phyloP scores from a whole-genome alignment of 2,113 vertebrate species.

The Mandrillus leucophaeus region DNA sequence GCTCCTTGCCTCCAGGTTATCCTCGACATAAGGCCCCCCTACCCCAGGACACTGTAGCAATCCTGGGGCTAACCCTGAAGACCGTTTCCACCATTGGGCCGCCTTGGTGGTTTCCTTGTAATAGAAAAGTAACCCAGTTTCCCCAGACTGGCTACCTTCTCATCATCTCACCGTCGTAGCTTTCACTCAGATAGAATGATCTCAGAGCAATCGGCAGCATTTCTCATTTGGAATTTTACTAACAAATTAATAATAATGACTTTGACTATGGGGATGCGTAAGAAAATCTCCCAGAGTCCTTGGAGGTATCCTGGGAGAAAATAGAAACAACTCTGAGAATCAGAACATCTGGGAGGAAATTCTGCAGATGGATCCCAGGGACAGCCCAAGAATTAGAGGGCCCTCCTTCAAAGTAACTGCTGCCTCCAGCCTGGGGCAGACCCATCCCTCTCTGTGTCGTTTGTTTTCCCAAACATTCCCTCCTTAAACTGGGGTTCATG shows the following conservation, averaged over 20 bases:
- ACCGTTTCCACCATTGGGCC: neutral
- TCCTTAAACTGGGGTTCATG: neutral
- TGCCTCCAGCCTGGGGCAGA: neutral
- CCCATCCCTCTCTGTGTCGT: neutral
- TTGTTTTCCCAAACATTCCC: neutral
- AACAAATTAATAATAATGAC: neutral
- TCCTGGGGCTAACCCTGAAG: neutral
- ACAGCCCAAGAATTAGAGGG: neutral
- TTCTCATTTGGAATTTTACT: neutral
- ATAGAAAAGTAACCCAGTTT: neutral
- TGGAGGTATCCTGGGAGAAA: neutral
- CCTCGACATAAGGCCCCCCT: neutral
- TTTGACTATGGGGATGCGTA: neutral
- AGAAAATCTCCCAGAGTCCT: neutral
- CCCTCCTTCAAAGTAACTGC: neutral
- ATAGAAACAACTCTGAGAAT: neutral
- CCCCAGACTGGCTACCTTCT: neutral
- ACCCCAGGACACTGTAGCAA: neutral
- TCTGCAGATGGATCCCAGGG: neutral
- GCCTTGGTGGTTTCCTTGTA: neutral
- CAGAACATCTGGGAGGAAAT: neutral
- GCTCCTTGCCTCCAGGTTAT: neutral
- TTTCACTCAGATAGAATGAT: fast-evolving
- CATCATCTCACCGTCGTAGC: too few relatives aligned
- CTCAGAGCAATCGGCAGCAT: neutral